Percentiles rank a stretch among this genome's conserved stretches.
Conservation (phyloP, 2,888 invertebrate genomes). For the Tridacna crocea region DNA sequence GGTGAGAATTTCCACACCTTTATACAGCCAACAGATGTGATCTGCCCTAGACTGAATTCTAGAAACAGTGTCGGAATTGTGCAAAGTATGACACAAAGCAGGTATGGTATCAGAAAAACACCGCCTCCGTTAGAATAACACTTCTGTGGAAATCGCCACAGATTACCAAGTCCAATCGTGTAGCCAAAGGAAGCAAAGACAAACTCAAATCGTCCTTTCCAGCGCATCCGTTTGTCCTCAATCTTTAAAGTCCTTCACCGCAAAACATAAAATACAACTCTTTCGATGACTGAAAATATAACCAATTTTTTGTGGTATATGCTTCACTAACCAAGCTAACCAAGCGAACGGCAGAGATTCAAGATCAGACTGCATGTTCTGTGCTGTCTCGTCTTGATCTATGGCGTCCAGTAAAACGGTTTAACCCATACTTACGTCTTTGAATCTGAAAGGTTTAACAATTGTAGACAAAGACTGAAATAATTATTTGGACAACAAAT, state of each 20-base stretch:
- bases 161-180: constrained; percentile 42
- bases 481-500: too few species aligned
- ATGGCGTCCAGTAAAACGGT: too few species aligned
- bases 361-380: too few species aligned
- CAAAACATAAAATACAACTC: too few species aligned
- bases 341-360: too few species aligned
- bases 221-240: constrained; percentile 24
- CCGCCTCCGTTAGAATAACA: constrained; percentile 46
- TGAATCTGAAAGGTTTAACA: too few species aligned
- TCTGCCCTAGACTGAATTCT: constrained; percentile 42
- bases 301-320: too few species aligned
- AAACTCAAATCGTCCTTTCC: constrained; percentile 46
- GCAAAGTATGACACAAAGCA: constrained; percentile 27
- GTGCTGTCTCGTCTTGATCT: too few species aligned
- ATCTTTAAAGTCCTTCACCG: neutral
- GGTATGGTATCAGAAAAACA: constrained; percentile 42
- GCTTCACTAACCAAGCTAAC: too few species aligned
- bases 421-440: too few species aligned
- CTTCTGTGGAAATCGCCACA: constrained; percentile 46
- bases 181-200: constrained; percentile 42
- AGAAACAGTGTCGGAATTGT: constrained; percentile 38
- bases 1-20: constrained; percentile 40
- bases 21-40: constrained; percentile 37
- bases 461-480: too few species aligned
- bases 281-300: too few species aligned